phyloP scores from a whole-genome alignment of 2,888 invertebrate species.

The Cryptophagus acutangulus region DNA sequence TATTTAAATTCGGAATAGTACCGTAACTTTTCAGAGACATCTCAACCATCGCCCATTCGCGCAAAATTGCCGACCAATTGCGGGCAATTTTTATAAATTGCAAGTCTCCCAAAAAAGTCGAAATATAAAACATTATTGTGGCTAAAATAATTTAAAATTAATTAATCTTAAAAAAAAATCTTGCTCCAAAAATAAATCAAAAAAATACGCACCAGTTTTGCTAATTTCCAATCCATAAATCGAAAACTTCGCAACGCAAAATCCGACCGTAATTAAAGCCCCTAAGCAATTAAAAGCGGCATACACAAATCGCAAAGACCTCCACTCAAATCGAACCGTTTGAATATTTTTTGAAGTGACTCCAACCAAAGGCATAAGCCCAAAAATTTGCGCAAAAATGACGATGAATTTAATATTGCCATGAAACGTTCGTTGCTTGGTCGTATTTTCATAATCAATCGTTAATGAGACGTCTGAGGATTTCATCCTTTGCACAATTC shows the following conservation, averaged over 20 bases:
- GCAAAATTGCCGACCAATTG: constrained; percentile 33
- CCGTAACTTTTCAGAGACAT: constrained; percentile 36
- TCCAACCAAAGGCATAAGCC: constrained; percentile 37
- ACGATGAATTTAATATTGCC: constrained; percentile 34
- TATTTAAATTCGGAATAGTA: constrained; percentile 29
- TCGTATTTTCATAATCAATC: constrained; percentile 21
- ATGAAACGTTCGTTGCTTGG: constrained; percentile 26
- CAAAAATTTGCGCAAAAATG: constrained; percentile 36
- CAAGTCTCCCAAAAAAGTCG: not conserved
- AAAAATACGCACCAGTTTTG: constrained; percentile 36
- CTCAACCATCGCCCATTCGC: constrained; percentile 41
- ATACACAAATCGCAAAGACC: constrained; percentile 30
- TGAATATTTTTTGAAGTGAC: constrained; percentile 24
- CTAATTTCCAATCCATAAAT: constrained; percentile 34
- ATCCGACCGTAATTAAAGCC: constrained; percentile 27
- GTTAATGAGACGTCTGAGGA: constrained; percentile 27
- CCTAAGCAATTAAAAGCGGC: constrained; percentile 30
- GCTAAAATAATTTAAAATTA: constrained; percentile 6
- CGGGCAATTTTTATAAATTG: constrained; percentile 33
- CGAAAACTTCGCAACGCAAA: constrained; percentile 34
- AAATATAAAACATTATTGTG: constrained; percentile 3
- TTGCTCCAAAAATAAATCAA: no score
- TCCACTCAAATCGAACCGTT: constrained; percentile 34
- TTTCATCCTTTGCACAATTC: constrained; percentile 24
- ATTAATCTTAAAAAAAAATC: not conserved